phyloP scores from a whole-genome alignment of 2,797 vertebrate genomes.

The Tokudaia muenninki region DNA sequence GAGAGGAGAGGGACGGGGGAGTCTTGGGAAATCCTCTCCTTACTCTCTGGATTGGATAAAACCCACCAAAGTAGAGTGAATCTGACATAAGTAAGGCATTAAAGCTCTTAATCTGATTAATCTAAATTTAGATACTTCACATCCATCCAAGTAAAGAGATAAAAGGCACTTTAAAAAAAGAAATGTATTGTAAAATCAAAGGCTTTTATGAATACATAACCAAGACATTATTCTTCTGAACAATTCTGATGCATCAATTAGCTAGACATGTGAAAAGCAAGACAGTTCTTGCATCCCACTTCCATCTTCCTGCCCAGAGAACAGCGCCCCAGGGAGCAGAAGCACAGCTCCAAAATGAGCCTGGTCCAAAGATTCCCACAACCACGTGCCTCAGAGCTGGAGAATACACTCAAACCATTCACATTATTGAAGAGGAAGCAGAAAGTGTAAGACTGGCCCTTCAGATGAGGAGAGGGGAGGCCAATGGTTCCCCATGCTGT shows the following conservation, averaged over 20 bases:
- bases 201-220: conserved; percentile 66
- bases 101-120: conserved; percentile 64
- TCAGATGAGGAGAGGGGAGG: background rate
- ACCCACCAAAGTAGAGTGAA: conserved; percentile 52
- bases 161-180: conserved; percentile 64
- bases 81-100: conserved; percentile 53
- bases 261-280: conserved; percentile 63
- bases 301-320: conserved; percentile 53
- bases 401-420: background rate
- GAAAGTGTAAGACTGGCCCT: background rate
- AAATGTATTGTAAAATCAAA: conserved; percentile 64
- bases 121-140: conserved; percentile 62
- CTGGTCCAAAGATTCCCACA: conserved; percentile 49
- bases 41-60: conserved; percentile 17
- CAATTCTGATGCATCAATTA: conserved; percentile 65
- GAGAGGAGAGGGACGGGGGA: background rate
- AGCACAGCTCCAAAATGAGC: conserved; percentile 43
- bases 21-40: conserved; percentile 37
- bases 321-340: conserved; percentile 26
- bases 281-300: conserved; percentile 56
- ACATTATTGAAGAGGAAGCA: background rate
- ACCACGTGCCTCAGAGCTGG: background rate
- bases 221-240: conserved; percentile 59
- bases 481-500: background rate
- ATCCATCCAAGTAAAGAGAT: conserved; percentile 35